These are phyloP conservation scores for Ophiodon elongatus DNA, from an alignment of 2,113 vertebrate species.

Conservation along the genomic window DNA sequence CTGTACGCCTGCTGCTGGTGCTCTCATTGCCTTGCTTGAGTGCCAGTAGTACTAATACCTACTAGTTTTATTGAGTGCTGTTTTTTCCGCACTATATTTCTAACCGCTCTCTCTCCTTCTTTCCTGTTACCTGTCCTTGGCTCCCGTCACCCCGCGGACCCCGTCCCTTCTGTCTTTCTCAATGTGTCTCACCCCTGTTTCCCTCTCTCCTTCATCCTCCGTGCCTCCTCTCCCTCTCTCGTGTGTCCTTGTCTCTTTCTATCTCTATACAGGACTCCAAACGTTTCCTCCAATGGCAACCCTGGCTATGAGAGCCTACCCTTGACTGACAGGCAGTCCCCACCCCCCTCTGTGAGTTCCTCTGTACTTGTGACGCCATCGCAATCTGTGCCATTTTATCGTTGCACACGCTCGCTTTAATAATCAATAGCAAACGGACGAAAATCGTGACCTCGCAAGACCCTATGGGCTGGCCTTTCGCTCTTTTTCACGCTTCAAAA, in stretches of 20 bases:
- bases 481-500: slow-evolving; percentile 21
- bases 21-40: slow-evolving; percentile 39
- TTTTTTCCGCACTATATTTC: slow-evolving; percentile 75
- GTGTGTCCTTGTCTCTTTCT: slow-evolving; percentile 80
- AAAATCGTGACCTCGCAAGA: slow-evolving; percentile 36
- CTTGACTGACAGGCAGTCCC: slow-evolving; percentile 89
- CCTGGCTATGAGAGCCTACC: slow-evolving; percentile 93
- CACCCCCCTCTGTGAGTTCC: slow-evolving; percentile 91
- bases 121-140: slow-evolving; percentile 68
- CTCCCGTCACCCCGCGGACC: slow-evolving; percentile 58
- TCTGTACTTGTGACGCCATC: slow-evolving; percentile 81
- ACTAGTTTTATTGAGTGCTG: slow-evolving; percentile 53
- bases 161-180: slow-evolving; percentile 54
- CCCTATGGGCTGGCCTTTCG: slow-evolving; percentile 30
- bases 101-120: slow-evolving; percentile 76
- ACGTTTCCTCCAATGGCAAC: slow-evolving; percentile 97
- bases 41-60: slow-evolving; percentile 47
- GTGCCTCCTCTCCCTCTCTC: slow-evolving; percentile 44
- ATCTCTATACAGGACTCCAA: slow-evolving; percentile 91
- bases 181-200: slow-evolving; percentile 74
- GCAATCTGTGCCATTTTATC: slow-evolving; percentile 72
- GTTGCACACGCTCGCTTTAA: slow-evolving; percentile 41
- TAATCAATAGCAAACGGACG: slow-evolving; percentile 25
- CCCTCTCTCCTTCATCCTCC: slow-evolving; percentile 53
- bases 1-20: slow-evolving; percentile 51